Conservation (phyloP, 2,113 vertebrate genomes). For the Eubucco bourcierii region DNA sequence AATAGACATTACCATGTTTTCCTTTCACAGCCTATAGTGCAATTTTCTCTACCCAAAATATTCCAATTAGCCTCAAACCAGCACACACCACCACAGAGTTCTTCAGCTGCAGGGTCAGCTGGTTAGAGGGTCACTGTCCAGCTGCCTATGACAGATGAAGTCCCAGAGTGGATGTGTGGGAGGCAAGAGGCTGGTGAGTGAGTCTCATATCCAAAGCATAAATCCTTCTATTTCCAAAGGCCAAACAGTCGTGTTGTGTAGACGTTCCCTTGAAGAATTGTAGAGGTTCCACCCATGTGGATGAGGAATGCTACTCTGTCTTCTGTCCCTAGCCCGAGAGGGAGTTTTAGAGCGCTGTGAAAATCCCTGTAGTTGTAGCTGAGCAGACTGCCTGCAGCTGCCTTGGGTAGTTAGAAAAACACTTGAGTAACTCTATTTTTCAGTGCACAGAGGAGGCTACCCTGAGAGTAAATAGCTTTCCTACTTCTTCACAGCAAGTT, state of each 20-base stretch:
- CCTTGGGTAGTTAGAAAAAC: not conserved
- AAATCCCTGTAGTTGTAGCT: slow-evolving; percentile 3
- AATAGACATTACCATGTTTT: too few species aligned
- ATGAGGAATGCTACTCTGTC: not conserved
- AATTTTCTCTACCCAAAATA: too few species aligned
- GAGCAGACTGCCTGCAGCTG: slow-evolving; percentile 16
- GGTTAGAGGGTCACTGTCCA: not conserved
- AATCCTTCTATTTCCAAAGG: not conserved
- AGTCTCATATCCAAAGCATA: not conserved
- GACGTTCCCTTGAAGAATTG: not conserved
- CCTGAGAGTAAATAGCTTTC: not conserved
- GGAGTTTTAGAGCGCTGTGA: not conserved
- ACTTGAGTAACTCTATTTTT: not conserved
- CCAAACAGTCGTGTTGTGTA: not conserved
- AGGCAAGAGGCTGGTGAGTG: not conserved
- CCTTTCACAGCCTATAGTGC: too few species aligned
- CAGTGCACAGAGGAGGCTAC: not conserved
- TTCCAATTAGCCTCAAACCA: too few species aligned
- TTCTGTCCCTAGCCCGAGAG: not conserved
- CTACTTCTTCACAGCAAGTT: not conserved
- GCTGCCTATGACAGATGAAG: not conserved
- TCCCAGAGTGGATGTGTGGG: not conserved
- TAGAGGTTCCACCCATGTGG: not conserved
- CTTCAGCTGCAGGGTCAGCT: not conserved
- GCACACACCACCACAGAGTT: too few species aligned